Conservation (phyloP, 64 coral and sea anemone genomes). For the Astreopora myriophthalma region DNA sequence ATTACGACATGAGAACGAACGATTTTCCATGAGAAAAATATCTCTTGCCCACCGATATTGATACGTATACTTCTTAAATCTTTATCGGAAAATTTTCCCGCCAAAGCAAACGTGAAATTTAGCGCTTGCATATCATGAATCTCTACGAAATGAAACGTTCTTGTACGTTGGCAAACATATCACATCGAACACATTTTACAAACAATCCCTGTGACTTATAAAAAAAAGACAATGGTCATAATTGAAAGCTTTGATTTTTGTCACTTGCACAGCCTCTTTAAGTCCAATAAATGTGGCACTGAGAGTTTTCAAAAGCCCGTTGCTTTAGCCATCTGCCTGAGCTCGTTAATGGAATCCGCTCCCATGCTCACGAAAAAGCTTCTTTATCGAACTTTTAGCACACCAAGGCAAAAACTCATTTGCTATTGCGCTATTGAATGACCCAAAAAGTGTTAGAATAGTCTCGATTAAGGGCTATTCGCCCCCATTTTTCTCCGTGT, state of each 20-base stretch:
- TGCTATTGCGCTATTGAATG: not conserved
- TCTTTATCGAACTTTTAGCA: not conserved
- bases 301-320: slow-evolving; percentile 61
- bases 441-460: not conserved
- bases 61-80: too few species aligned
- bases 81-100: not conserved
- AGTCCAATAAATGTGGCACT: slow-evolving; percentile 79
- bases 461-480: slow-evolving; percentile 16
- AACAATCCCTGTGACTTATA: slow-evolving; percentile 68
- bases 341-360: slow-evolving; percentile 27
- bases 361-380: not conserved
- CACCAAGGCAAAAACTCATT: not conserved
- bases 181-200: slow-evolving; percentile 47
- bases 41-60: not conserved
- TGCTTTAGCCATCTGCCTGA: slow-evolving; percentile 37
- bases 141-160: slow-evolving; percentile 2
- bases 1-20: slow-evolving; percentile 2
- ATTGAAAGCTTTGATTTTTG: slow-evolving; percentile 94
- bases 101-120: not conserved
- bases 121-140: not conserved
- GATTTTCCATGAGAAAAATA: not conserved
- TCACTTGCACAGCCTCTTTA: slow-evolving; percentile 83
- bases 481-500: slow-evolving; percentile 50
- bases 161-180: slow-evolving; percentile 42
- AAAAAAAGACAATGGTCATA: slow-evolving; percentile 81